Percentiles rank a stretch among this genome's conserved stretches.
These are phyloP conservation scores for Folsomia manolachei DNA, from an alignment of 2,888 invertebrate species.

Conservation along the genomic window DNA sequence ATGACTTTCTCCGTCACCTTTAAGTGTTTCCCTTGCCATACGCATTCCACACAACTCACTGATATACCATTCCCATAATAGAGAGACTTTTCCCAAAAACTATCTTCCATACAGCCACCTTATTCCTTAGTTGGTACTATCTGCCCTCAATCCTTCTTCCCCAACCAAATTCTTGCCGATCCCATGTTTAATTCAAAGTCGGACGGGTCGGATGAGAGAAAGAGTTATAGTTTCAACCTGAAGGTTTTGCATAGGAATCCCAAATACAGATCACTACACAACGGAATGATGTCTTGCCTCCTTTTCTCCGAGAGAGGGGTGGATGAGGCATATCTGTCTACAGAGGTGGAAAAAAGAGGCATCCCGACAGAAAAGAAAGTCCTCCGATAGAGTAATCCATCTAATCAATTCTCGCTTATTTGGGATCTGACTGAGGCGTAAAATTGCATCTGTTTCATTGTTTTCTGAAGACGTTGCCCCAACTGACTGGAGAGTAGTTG, in stretches of 20 bases:
- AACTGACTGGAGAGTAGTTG: not conserved
- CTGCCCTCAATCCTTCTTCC: too few species aligned
- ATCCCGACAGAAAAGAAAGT: not conserved
- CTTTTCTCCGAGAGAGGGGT: not conserved
- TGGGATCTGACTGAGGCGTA: not conserved
- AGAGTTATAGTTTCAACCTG: not conserved
- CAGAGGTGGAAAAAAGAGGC: not conserved
- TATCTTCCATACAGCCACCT: too few species aligned
- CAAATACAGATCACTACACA: too few species aligned
- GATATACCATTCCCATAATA: too few species aligned
- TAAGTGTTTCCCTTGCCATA: not conserved
- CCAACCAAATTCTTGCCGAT: too few species aligned
- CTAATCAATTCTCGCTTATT: slow-evolving; percentile 28
- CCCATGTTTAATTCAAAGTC: too few species aligned
- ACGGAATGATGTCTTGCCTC: too few species aligned
- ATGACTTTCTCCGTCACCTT: not conserved
- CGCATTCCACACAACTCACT: too few species aligned
- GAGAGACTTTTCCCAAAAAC: too few species aligned
- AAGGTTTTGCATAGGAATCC: not conserved
- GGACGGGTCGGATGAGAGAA: not conserved
- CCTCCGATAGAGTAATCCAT: slow-evolving; percentile 27
- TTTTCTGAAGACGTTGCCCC: slow-evolving; percentile 8
- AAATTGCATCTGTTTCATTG: slow-evolving; percentile 6
- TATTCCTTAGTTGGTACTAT: too few species aligned
- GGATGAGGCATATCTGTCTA: not conserved